These are phyloP conservation scores for Ditula angustiorana DNA, from an alignment of 2,888 invertebrate species.

Conservation along the genomic window DNA sequence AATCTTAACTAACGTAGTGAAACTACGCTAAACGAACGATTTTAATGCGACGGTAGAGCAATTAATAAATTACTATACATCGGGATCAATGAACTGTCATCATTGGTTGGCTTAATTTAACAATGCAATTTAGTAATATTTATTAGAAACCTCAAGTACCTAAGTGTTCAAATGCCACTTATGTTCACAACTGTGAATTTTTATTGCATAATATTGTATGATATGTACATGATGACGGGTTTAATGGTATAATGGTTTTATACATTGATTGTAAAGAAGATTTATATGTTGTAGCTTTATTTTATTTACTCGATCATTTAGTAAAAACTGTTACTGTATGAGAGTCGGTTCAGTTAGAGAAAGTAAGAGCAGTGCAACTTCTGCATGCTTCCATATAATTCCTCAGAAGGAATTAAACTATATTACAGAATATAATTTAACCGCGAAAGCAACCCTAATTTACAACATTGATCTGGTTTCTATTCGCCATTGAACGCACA, in stretches of 20 bases:
- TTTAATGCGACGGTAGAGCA: slow-evolving; percentile 23
- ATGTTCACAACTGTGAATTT: slow-evolving; percentile 26
- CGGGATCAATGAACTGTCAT: slow-evolving; percentile 20
- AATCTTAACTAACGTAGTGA: slow-evolving; percentile 20
- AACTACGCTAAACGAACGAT: slow-evolving; percentile 28
- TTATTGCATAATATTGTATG: slow-evolving; percentile 34
- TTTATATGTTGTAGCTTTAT: slow-evolving; percentile 5
- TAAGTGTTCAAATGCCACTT: slow-evolving; percentile 32
- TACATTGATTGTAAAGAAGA: slow-evolving; percentile 6
- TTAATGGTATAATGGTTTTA: slow-evolving; percentile 17
- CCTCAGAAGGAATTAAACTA: too few relatives aligned
- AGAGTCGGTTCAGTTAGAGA: neutral
- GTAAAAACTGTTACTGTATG: neutral
- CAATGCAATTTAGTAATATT: slow-evolving; percentile 33
- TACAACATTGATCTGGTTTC: neutral
- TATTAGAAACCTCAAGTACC: slow-evolving; percentile 28
- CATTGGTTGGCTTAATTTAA: slow-evolving; percentile 11
- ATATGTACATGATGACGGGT: slow-evolving; percentile 23
- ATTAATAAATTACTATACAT: slow-evolving; percentile 29
- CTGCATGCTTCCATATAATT: neutral
- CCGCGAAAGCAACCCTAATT: neutral
- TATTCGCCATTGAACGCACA: slow-evolving; percentile 18
- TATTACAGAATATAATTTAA: too few relatives aligned
- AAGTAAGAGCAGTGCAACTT: neutral
- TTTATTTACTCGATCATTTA: slow-evolving; percentile 20